A percentile compares a stretch with the other conserved stretches of the same genome.
These are phyloP conservation scores for Ascidia mentula DNA, from an alignment of 23 tunicate genomes.

Conservation along the genomic window DNA sequence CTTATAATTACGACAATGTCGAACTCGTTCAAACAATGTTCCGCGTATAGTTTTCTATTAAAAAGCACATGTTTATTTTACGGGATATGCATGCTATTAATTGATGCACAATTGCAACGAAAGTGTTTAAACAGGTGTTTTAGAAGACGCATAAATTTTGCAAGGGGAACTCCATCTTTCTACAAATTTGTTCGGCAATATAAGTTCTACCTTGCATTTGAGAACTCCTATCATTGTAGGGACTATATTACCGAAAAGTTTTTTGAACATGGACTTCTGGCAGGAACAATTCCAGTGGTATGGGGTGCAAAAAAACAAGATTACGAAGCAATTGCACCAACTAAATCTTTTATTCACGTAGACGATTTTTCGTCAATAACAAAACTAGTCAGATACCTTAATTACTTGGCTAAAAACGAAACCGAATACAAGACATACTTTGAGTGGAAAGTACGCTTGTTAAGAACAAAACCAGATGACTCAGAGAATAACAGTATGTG, in stretches of 20 bases:
- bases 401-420: not conserved
- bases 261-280: not conserved
- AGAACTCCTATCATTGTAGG: slow-evolving; percentile 18
- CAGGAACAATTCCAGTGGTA: slow-evolving; percentile 26
- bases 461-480: not conserved
- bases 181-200: not conserved
- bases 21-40: too few relatives aligned
- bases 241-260: slow-evolving; percentile 29
- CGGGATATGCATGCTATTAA: too few relatives aligned
- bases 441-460: not conserved
- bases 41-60: too few relatives aligned
- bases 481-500: not conserved
- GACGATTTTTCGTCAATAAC: not conserved
- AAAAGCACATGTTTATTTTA: too few relatives aligned
- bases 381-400: not conserved
- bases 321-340: not conserved
- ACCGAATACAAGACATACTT: not conserved
- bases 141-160: not conserved
- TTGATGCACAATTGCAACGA: too few relatives aligned
- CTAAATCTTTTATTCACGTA: slow-evolving; percentile 2
- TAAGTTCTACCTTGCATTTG: slow-evolving; percentile 44
- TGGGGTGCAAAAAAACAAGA: slow-evolving; percentile 12
- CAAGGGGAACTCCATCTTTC: not conserved
- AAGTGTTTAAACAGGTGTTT: too few relatives aligned
- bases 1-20: too few relatives aligned